Conservation (phyloP, 1,140 invertebrate genomes). For the Thereuonema tuberculata region DNA sequence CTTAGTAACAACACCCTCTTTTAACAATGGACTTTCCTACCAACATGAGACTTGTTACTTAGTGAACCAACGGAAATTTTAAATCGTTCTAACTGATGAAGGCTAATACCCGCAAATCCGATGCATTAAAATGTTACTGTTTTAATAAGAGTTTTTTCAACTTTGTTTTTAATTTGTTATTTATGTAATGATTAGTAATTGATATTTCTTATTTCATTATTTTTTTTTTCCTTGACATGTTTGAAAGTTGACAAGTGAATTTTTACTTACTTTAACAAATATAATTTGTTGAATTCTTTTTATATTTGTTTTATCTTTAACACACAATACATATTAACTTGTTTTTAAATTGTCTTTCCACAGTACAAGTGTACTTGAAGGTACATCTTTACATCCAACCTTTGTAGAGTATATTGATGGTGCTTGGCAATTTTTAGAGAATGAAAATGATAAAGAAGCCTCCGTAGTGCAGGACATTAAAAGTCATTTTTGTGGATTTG, state of each 20-base stretch:
- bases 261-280: background rate
- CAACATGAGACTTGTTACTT: too few relatives aligned
- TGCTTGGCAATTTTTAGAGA: constrained; percentile 75
- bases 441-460: constrained; percentile 74
- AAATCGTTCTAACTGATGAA: too few relatives aligned
- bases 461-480: constrained; percentile 64
- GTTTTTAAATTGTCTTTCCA: constrained; percentile 20
- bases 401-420: constrained; percentile 94
- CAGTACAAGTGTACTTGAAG: constrained; percentile 69
- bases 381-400: constrained; percentile 63
- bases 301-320: background rate
- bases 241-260: background rate
- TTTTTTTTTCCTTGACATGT: background rate
- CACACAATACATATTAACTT: background rate
- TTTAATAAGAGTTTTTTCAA: too few relatives aligned
- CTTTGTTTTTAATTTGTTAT: too few relatives aligned
- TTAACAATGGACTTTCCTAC: too few relatives aligned
- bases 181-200: background rate
- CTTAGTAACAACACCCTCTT: too few relatives aligned
- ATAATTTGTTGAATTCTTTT: background rate
- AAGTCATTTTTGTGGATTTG: constrained; percentile 85
- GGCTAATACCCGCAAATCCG: too few relatives aligned
- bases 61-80: too few relatives aligned
- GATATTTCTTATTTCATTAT: background rate
- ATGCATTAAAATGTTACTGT: too few relatives aligned